Evolutionary conservation across 2,888 invertebrate genomes (phyloP), one percentile per base, ranked within the genome.

Genomic region (Chymomyza amoena): DNA sequence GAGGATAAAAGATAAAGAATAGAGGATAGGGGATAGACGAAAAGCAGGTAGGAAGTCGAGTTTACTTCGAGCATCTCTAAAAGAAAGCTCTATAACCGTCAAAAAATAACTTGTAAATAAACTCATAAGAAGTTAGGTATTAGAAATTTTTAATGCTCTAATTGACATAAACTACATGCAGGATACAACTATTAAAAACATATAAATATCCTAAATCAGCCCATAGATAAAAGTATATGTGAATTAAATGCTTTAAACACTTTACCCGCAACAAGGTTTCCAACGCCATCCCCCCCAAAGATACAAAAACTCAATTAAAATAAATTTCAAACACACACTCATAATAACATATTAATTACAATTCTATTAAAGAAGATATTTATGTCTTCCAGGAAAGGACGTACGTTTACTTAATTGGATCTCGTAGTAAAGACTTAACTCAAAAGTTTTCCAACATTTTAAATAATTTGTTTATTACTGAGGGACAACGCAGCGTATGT

Each of bases 381-480:
- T 59, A 51, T 68, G 45, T 56, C 39, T 62, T 45, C 32, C 9
- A 78, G 81, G 82, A 84, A 68, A 73, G 25, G n/a, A n/a, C 25
- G 25, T 25, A 70, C 74, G 74, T 70, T 64, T 61, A 73, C 80
- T 81, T 83, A 81, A 83, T 62, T n/a, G 28, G 15, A n/a, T n/a
- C n/a, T 10, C 6, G 57, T 20, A 56, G 0, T 16, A 63, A 61
- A 56, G 66, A 74, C 72, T 73, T 77, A 66, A 77, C 74, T 25
- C 79, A 75, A 76, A 86, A 81, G 63, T 77, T 83, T 70, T 77
- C 28, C 60, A 70, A 61, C 68, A 65, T 81, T 81, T 77, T 68
- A 76, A 75, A 77, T 79, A 84, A 86, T 83, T 79, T 72, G 84
- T 77, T 83, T 86, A 86, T 84, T 81, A 75, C 70, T 74, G 54